A percentile compares a stretch with the other conserved stretches of the same genome.
These are phyloP conservation scores for Oligia fasciuncula DNA, from an alignment of 2,888 invertebrate species.

Conservation along the genomic window DNA sequence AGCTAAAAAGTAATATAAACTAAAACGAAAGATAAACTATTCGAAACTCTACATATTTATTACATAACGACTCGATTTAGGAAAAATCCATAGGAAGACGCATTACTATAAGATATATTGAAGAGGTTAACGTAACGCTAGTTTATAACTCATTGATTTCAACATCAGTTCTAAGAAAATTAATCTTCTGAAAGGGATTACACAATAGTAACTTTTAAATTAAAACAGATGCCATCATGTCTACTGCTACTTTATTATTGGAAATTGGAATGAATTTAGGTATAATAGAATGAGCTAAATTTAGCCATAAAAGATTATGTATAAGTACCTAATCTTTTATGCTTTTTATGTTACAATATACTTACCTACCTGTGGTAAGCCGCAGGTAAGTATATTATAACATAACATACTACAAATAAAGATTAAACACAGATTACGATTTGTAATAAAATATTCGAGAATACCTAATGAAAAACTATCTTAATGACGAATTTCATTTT, in stretches of 20 bases:
- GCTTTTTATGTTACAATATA: too few relatives aligned
- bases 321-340: too few relatives aligned
- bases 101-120: slow-evolving; percentile 8
- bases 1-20: not conserved
- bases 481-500: too few relatives aligned
- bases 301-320: not conserved
- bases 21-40: not conserved
- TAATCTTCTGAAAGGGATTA: slow-evolving; percentile 22
- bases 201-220: slow-evolving; percentile 26
- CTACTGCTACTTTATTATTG: not conserved
- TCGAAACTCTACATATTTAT: slow-evolving; percentile 9
- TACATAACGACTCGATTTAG: slow-evolving; percentile 36
- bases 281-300: not conserved
- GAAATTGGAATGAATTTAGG: not conserved
- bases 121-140: slow-evolving; percentile 47
- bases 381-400: not conserved
- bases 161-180: slow-evolving; percentile 43
- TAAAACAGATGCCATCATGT: slow-evolving; percentile 27
- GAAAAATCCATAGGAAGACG: slow-evolving; percentile 36
- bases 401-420: not conserved
- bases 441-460: not conserved
- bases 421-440: not conserved
- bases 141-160: slow-evolving; percentile 55
- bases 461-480: not conserved
- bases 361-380: too few relatives aligned